Evolutionary conservation across 2,797 vertebrate species (phyloP).

Genomic region (Parauchenoglanis punctatus): DNA sequence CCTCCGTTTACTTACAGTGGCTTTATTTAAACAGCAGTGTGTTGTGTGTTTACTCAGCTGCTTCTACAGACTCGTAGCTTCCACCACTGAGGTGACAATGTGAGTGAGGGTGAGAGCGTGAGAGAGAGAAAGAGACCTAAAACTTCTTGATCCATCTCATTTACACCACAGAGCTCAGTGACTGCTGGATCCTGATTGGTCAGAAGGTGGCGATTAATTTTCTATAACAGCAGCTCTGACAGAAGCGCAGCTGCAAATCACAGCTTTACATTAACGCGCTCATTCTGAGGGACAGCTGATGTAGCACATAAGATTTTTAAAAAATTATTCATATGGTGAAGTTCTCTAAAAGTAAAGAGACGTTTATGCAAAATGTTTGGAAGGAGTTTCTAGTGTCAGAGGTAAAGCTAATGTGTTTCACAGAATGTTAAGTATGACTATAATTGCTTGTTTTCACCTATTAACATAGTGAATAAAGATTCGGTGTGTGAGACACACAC

Average conservation of each 20-base stretch:
- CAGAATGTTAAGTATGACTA: neutral
- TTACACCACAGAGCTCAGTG: neutral
- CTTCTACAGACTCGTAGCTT: neutral
- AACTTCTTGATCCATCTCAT: neutral
- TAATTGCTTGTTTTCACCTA: neutral
- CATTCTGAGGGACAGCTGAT: no score
- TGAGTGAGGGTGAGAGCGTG: neutral
- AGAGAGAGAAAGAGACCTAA: neutral
- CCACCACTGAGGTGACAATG: neutral
- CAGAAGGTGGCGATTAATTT: neutral
- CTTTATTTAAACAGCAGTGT: conserved; percentile 7
- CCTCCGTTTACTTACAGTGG: neutral
- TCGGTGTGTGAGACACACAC: neutral
- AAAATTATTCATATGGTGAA: neutral
- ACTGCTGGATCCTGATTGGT: neutral
- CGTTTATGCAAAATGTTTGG: neutral
- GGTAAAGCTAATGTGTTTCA: neutral
- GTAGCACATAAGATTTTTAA: no score
- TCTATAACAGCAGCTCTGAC: neutral
- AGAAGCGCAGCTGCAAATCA: neutral
- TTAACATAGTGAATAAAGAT: neutral
- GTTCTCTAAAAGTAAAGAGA: neutral
- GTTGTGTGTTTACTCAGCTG: conserved; percentile 2
- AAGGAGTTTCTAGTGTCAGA: neutral
- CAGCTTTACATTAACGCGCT: no score